phyloP scores from a whole-genome alignment of 1,140 invertebrate species.

The Apocrypta bakeri region DNA sequence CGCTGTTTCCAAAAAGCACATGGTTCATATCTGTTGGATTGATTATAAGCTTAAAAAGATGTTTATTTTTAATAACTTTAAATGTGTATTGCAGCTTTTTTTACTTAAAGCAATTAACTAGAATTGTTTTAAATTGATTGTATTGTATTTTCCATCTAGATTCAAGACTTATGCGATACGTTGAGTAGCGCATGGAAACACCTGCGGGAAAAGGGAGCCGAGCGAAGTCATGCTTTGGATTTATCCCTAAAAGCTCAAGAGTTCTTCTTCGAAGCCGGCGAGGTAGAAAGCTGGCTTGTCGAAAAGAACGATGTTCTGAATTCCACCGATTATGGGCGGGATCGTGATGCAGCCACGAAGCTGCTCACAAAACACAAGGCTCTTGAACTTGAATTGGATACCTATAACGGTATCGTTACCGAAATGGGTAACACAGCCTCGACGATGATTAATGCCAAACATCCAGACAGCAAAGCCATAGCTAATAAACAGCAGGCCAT shows the following conservation, averaged over 20 bases:
- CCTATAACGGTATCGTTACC: slow-evolving; percentile 92
- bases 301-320: slow-evolving; percentile 89
- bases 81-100: slow-evolving; percentile 17
- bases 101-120: not conserved
- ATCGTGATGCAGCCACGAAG: slow-evolving; percentile 92
- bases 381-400: slow-evolving; percentile 93
- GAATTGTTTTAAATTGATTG: not conserved
- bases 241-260: slow-evolving; percentile 91
- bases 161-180: slow-evolving; percentile 79
- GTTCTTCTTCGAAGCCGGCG: slow-evolving; percentile 91
- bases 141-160: slow-evolving; percentile 66
- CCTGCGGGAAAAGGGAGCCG: slow-evolving; percentile 80
- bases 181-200: slow-evolving; percentile 82
- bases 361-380: slow-evolving; percentile 95
- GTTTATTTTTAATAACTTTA: slow-evolving; percentile 12
- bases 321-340: slow-evolving; percentile 89
- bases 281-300: slow-evolving; percentile 94
- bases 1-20: not conserved
- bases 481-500: slow-evolving; percentile 85
- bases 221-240: slow-evolving; percentile 86
- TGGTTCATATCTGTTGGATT: not conserved
- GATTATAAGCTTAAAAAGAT: not conserved
- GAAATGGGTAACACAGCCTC: slow-evolving; percentile 93
- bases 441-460: slow-evolving; percentile 83
- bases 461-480: slow-evolving; percentile 88